Percentiles rank a stretch among this genome's conserved stretches.
These are phyloP conservation scores for Thereva nobilitata DNA, from an alignment of 2,888 invertebrate species.

Conservation along the genomic window DNA sequence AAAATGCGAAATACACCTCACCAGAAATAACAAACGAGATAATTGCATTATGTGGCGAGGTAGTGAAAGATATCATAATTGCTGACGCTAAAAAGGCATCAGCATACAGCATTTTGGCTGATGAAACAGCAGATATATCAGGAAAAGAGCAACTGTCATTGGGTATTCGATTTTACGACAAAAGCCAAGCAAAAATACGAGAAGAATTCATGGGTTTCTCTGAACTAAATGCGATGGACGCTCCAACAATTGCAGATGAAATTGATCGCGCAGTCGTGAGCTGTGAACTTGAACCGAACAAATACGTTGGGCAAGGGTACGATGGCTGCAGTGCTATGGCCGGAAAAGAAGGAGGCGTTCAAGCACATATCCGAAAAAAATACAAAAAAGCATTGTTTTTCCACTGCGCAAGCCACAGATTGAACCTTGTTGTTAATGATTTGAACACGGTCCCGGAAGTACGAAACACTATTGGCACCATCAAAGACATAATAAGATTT, in stretches of 20 bases:
- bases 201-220: conserved; percentile 47
- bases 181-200: conserved; percentile 20
- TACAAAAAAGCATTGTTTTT: neutral
- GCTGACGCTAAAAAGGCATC: neutral
- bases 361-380: conserved; percentile 15
- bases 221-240: conserved; percentile 12
- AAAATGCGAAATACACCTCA: conserved; percentile 4
- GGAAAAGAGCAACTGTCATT: conserved; percentile 44
- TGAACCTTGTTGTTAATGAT: conserved; percentile 12
- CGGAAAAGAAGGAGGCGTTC: conserved; percentile 31
- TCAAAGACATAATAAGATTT: conserved; percentile 28
- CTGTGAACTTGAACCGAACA: conserved; percentile 12
- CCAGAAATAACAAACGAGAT: conserved; percentile 9
- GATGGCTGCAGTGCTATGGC: conserved; percentile 34
- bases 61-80: conserved; percentile 2
- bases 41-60: conserved; percentile 6
- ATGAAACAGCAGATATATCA: conserved; percentile 47
- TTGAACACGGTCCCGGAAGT: neutral
- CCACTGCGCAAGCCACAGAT: conserved; percentile 10
- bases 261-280: conserved; percentile 29
- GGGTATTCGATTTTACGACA: conserved; percentile 29
- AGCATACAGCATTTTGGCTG: conserved; percentile 46
- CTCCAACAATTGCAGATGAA: conserved; percentile 19
- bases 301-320: conserved; percentile 28
- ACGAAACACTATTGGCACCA: conserved; percentile 27